Conservation (phyloP, 2,797 vertebrate species). For the Xiphorhynchus erythropygius region DNA sequence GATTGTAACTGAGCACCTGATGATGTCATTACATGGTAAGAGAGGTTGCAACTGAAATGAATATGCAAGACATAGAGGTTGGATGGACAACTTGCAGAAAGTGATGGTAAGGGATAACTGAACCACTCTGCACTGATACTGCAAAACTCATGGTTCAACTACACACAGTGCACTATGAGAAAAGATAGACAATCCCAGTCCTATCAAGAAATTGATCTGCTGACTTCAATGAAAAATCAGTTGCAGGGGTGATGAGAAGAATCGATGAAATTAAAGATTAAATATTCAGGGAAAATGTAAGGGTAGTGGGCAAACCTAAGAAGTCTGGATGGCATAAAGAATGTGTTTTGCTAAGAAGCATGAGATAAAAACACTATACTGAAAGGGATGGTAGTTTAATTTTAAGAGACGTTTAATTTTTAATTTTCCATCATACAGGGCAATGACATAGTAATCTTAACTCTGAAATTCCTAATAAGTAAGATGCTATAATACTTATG, state of each 20-base stretch:
- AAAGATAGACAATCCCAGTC: neutral
- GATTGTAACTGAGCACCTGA: neutral
- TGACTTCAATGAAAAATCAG: neutral
- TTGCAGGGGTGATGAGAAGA: neutral
- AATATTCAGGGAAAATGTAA: neutral
- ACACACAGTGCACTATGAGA: neutral
- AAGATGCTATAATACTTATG: neutral
- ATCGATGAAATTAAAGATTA: neutral
- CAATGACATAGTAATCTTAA: neutral
- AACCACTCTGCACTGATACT: neutral
- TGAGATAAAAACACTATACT: neutral
- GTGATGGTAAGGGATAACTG: neutral
- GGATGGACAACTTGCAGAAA: neutral
- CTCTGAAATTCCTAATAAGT: neutral
- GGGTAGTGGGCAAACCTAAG: neutral
- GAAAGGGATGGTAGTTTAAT: neutral
- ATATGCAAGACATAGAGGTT: neutral
- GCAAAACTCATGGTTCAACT: neutral
- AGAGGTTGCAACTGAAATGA: neutral
- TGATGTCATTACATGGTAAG: neutral
- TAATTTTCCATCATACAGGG: rapidly evolving
- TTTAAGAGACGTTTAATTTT: neutral
- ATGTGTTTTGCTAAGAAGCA: neutral
- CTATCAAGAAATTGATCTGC: neutral
- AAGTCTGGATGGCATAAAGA: neutral